Evolutionary conservation across 2,888 invertebrate species (phyloP).

Genomic region (Scrobipalpa costella): DNA sequence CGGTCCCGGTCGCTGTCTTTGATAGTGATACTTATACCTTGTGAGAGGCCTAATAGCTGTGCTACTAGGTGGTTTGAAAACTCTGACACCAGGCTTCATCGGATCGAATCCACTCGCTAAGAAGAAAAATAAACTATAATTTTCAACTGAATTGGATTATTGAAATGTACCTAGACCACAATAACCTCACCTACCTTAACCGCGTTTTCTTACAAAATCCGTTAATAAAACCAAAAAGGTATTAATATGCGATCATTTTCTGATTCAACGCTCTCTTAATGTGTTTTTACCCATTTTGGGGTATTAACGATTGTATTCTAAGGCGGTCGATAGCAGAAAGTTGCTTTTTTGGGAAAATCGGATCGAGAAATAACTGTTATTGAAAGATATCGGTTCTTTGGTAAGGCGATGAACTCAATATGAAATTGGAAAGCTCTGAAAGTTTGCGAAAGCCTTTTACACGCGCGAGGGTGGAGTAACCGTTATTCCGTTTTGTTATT

Average conservation of each 20-base stretch:
- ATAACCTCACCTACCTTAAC: background rate
- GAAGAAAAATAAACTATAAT: too few relatives aligned
- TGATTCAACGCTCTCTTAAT: conserved; percentile 53
- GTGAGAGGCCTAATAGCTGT: too few relatives aligned
- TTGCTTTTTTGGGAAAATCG: conserved; percentile 58
- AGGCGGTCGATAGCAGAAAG: conserved; percentile 43
- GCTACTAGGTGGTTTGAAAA: too few relatives aligned
- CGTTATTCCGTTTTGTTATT: too few relatives aligned
- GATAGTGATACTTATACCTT: too few relatives aligned
- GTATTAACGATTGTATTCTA: conserved; percentile 52
- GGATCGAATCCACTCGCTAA: too few relatives aligned
- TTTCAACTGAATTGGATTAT: background rate
- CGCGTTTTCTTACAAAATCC: conserved; percentile 39
- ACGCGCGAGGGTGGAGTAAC: background rate
- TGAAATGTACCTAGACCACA: background rate
- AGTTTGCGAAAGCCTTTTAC: conserved; percentile 10
- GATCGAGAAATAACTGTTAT: conserved; percentile 50
- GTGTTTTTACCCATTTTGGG: conserved; percentile 54
- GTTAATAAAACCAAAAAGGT: conserved; percentile 43
- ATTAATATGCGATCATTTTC: conserved; percentile 47
- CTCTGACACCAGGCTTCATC: too few relatives aligned
- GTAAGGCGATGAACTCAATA: conserved; percentile 9
- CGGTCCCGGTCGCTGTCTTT: too few relatives aligned
- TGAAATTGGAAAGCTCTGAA: conserved; percentile 22
- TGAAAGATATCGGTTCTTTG: conserved; percentile 35